Conservation (phyloP, 2,888 invertebrate genomes). For the Nebria brevicollis region DNA sequence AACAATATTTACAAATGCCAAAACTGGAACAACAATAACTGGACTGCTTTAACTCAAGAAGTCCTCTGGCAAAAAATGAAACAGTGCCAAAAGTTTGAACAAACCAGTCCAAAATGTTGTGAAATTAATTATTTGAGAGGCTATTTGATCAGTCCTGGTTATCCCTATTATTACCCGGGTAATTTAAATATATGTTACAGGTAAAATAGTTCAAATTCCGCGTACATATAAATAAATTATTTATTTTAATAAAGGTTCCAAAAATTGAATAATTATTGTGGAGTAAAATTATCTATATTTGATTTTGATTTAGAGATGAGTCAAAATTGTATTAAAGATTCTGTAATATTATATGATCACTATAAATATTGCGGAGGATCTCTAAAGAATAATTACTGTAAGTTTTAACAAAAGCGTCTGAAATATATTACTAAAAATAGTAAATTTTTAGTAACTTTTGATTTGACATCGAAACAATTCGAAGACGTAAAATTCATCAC, state of each 20-base stretch:
- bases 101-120: slow-evolving; percentile 54
- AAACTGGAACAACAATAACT: slow-evolving; percentile 23
- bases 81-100: slow-evolving; percentile 48
- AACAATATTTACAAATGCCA: slow-evolving; percentile 25
- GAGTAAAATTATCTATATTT: slow-evolving; percentile 59
- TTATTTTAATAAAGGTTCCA: slow-evolving; percentile 58
- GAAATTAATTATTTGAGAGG: slow-evolving; percentile 58
- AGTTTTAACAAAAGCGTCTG: slow-evolving; percentile 50
- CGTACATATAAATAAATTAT: neutral
- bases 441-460: slow-evolving; percentile 50
- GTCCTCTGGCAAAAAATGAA: slow-evolving; percentile 51
- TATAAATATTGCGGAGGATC: slow-evolving; percentile 62
- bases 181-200: slow-evolving; percentile 63
- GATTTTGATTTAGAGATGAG: slow-evolving; percentile 64
- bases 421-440: neutral
- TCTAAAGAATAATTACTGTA: slow-evolving; percentile 58
- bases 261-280: slow-evolving; percentile 61
- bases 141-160: slow-evolving; percentile 62
- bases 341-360: slow-evolving; percentile 58
- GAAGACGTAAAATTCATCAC: slow-evolving; percentile 61
- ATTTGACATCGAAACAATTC: slow-evolving; percentile 55
- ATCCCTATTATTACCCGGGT: slow-evolving; percentile 62
- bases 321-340: slow-evolving; percentile 61
- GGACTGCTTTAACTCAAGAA: slow-evolving; percentile 46
- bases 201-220: slow-evolving; percentile 51